Conservation (phyloP, 2,888 invertebrate genomes). For the Coremacera marginata region DNA sequence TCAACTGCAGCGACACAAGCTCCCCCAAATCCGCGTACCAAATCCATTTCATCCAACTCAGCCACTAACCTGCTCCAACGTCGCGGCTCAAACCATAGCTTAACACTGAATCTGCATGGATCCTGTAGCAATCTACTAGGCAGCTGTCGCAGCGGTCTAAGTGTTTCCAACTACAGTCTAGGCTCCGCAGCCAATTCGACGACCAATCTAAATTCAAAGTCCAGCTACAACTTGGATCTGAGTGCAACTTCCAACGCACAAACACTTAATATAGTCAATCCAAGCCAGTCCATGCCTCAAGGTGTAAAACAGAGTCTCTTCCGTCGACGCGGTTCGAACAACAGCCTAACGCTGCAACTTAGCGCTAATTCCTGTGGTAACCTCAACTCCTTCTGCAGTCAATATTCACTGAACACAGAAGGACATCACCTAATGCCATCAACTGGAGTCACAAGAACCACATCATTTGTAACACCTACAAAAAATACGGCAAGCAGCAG, state of each 20-base stretch:
- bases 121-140: conserved; percentile 70
- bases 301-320: conserved; percentile 53
- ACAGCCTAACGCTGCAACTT: conserved; percentile 71
- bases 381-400: conserved; percentile 50
- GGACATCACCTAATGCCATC: conserved; percentile 54
- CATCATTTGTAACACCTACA: conserved; percentile 48
- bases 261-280: conserved; percentile 38
- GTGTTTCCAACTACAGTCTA: conserved; percentile 72
- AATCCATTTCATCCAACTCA: conserved; percentile 51
- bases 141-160: conserved; percentile 66
- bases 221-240: conserved; percentile 59
- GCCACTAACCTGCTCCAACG: conserved; percentile 70
- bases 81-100: conserved; percentile 75
- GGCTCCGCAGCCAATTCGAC: conserved; percentile 69
- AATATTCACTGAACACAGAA: conserved; percentile 63
- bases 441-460: conserved; percentile 49
- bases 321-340: conserved; percentile 71
- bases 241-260: conserved; percentile 45
- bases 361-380: conserved; percentile 68
- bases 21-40: conserved; percentile 39
- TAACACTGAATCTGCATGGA: conserved; percentile 73
- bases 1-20: conserved; percentile 34
- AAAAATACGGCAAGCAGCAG: conserved; percentile 45
- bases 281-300: conserved; percentile 48
- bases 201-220: conserved; percentile 59